Conservation (phyloP, 2,113 vertebrate genomes). For the Catharus bicknelli region DNA sequence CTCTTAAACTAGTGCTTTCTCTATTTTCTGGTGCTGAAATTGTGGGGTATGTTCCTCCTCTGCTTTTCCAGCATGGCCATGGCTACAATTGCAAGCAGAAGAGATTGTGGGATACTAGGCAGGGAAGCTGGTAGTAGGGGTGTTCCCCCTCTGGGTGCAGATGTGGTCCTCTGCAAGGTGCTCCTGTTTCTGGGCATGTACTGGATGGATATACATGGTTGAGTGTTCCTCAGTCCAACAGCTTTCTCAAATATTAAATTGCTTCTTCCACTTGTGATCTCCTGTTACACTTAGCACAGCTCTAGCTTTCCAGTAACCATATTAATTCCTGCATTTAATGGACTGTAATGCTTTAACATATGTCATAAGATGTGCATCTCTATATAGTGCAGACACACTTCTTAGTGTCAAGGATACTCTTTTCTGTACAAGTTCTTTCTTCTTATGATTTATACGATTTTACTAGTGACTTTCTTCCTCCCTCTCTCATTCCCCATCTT, state of each 20-base stretch:
- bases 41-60: not conserved
- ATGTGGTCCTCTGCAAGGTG: not conserved
- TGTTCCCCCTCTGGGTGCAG: not conserved
- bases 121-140: not conserved
- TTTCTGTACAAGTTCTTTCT: not conserved
- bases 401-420: not conserved
- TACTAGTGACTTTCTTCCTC: not conserved
- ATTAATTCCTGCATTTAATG: not conserved
- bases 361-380: not conserved
- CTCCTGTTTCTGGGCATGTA: not conserved
- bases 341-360: not conserved
- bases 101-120: not conserved
- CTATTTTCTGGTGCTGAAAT: not conserved
- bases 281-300: not conserved
- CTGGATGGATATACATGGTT: accelerated
- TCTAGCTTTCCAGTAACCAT: not conserved
- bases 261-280: not conserved
- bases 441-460: not conserved
- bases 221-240: not conserved
- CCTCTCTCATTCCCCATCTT: not conserved
- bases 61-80: not conserved
- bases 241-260: not conserved
- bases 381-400: not conserved
- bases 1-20: not conserved
- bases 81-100: not conserved